Percentiles rank a stretch among this genome's conserved stretches.
These are phyloP conservation scores for Leptinotarsa undecemlineata DNA, from an alignment of 1,140 invertebrate species.

Conservation along the genomic window DNA sequence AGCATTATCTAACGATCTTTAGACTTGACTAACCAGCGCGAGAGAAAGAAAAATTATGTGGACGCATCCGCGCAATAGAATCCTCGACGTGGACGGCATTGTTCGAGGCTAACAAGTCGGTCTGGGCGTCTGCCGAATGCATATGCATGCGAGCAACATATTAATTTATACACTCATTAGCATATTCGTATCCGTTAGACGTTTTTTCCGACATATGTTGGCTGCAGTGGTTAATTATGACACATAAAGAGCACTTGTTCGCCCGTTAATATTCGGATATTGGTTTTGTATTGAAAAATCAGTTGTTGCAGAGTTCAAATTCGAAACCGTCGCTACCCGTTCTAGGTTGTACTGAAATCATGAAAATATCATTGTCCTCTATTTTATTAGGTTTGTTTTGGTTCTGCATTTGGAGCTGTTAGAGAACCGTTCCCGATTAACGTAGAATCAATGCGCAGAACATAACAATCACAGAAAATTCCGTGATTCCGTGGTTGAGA, in stretches of 20 bases:
- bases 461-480: no score
- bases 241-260: conserved; percentile 47
- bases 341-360: no score
- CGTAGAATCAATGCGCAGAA: no score
- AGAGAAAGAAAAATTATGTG: conserved; percentile 56
- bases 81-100: conserved; percentile 40
- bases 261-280: conserved; percentile 29
- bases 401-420: no score
- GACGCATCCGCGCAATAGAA: conserved; percentile 40
- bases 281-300: not conserved
- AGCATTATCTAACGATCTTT: conserved; percentile 54
- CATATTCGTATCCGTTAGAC: conserved; percentile 56
- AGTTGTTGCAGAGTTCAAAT: no score
- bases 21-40: conserved; percentile 55
- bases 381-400: no score
- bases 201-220: conserved; percentile 52
- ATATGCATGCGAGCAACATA: conserved; percentile 56
- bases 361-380: no score
- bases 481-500: no score
- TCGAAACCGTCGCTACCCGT: no score
- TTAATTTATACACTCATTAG: conserved; percentile 56
- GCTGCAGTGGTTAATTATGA: conserved; percentile 51
- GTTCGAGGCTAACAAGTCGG: conserved; percentile 39
- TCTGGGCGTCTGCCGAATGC: conserved; percentile 47
- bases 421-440: no score